phyloP scores from a whole-genome alignment of 2,888 invertebrate species.

The Plebejus argus region DNA sequence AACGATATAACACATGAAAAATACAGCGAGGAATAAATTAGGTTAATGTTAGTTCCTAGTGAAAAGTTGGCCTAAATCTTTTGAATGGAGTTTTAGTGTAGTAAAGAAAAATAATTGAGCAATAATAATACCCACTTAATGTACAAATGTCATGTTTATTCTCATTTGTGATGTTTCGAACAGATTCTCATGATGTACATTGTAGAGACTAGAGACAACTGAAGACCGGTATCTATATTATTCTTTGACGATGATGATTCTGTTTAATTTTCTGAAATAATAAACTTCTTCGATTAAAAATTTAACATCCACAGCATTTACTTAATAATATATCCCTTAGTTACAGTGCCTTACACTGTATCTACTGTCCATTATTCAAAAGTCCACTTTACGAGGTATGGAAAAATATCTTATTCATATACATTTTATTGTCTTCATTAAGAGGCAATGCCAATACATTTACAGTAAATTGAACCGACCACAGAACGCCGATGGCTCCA shows the following conservation, averaged over 20 bases:
- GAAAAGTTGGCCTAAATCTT: constrained; percentile 5
- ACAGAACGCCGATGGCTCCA: constrained; percentile 7
- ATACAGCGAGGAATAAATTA: background rate
- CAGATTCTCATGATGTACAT: background rate
- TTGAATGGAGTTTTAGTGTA: background rate
- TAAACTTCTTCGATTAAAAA: background rate
- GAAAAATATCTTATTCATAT: constrained; percentile 13
- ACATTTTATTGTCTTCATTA: constrained; percentile 16
- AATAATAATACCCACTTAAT: background rate
- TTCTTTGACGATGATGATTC: background rate
- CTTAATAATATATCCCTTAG: background rate
- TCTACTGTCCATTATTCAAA: background rate
- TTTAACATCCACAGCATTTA: background rate
- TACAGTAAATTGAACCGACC: constrained; percentile 13
- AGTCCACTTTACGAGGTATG: background rate
- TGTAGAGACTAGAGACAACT: background rate
- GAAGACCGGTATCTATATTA: background rate
- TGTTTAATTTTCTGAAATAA: background rate
- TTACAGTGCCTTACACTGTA: too few relatives aligned
- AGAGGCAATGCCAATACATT: constrained; percentile 18
- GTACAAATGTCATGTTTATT: background rate
- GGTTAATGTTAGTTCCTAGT: background rate
- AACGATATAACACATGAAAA: background rate
- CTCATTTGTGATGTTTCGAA: background rate
- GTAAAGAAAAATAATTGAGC: background rate